Percentiles rank a stretch among this genome's conserved stretches.
These are phyloP conservation scores for Rotaria sp. DNA, from an alignment of 2,888 invertebrate genomes.

Conservation along the genomic window DNA sequence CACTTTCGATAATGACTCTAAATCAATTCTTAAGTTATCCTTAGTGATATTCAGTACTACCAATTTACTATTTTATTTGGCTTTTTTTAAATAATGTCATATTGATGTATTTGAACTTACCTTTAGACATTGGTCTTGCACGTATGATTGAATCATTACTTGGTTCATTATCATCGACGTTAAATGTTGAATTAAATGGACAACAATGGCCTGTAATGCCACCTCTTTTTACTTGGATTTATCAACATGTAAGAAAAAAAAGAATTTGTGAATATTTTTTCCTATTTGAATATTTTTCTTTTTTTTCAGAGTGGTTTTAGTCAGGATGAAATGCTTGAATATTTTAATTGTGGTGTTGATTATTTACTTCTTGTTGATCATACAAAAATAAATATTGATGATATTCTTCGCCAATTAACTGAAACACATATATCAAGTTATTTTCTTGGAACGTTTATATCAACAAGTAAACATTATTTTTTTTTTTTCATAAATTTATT, in stretches of 20 bases:
- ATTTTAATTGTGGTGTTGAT: conserved; percentile 15
- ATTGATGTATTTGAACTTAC: background rate
- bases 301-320: conserved; percentile 8
- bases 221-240: conserved; percentile 6
- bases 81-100: background rate
- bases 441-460: background rate
- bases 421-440: background rate
- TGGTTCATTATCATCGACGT: background rate
- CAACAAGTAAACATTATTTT: background rate
- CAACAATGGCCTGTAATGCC: conserved; percentile 14
- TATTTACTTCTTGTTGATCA: background rate
- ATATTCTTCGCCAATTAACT: background rate
- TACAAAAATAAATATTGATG: background rate
- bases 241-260: conserved; percentile 3
- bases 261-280: background rate
- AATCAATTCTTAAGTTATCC: too few species aligned
- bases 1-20: too few species aligned
- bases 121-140: conserved; percentile 5
- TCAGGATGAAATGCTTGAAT: conserved; percentile 16
- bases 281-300: background rate
- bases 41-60: too few species aligned
- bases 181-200: background rate
- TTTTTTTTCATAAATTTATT: background rate
- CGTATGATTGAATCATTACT: background rate
- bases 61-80: too few species aligned